Evolutionary conservation across 2,113 vertebrate species (phyloP).

Genomic region (Tonatia bakeri): DNA sequence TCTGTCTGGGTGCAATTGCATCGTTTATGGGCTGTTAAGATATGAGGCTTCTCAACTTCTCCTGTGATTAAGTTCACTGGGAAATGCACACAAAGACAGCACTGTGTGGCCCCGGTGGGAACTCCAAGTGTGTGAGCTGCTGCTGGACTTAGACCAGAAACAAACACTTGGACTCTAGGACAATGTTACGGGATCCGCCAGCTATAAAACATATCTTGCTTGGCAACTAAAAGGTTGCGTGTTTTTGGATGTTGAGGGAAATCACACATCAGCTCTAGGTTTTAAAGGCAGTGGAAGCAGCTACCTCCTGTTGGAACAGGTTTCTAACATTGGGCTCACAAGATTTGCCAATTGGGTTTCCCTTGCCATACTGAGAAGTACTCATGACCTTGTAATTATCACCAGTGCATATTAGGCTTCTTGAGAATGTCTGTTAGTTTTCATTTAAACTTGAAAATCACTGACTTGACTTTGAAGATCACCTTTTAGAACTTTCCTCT

Average conservation of each 20-base stretch:
- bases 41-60: background rate
- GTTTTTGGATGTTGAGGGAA: background rate
- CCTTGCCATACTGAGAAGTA: background rate
- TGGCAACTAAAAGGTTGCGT: background rate
- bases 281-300: background rate
- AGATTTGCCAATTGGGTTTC: background rate
- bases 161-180: constrained; percentile 55
- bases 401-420: background rate
- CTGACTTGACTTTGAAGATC: background rate
- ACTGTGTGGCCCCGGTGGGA: constrained; percentile 15
- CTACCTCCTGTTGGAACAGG: background rate
- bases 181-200: constrained; percentile 9
- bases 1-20: background rate
- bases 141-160: constrained; percentile 70
- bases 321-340: background rate
- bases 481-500: background rate
- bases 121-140: background rate
- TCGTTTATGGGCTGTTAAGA: background rate
- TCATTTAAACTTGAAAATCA: constrained; percentile 18
- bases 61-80: background rate
- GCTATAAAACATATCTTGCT: constrained; percentile 58
- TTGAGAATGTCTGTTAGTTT: background rate
- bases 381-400: background rate
- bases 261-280: background rate
- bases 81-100: constrained; percentile 37